Base-by-base conservation (phyloP, 2,888 invertebrate genomes). In the Atherix ibis region DNA sequence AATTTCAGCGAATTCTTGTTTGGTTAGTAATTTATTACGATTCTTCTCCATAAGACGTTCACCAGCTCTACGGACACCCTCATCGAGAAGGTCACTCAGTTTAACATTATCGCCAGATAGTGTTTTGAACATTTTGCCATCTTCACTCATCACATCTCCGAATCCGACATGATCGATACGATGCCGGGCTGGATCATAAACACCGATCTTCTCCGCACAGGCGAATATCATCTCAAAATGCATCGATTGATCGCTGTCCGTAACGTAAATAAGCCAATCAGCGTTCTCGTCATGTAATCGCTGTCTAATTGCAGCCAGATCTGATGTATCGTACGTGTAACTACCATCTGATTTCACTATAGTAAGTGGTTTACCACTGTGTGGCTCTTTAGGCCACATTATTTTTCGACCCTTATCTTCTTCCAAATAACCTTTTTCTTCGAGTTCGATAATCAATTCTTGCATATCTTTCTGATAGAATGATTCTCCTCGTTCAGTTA, bases 121-220 rank as follows among this genome's bases (percentile, higher is more conserved):
- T 2, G 97, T 97, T 62, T 98, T 98, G 54, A 98, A 97, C 62
- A 97, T 98, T 58, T 98, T 98, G 52, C 87, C 91, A 63, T 98
- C 97, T 61, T 95, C 97, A 10, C 98, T 98, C 3, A 98, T 65
- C 0, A 98, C 98, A 5, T 97, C 85, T 10, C 98, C 98, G 58
- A 98, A 98, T 2, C 79, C 81, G 10, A 97, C 87, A 63, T 91
- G 89, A 57, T 95, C 91, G 2, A 92, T 64, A 37, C 81, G 72
- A 38, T 74, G 71, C 36, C 62, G 58, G 1, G 55, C 49, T 5
- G 74, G 71, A 46, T 75, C 67, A 9, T 79, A 64, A 51, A 88
- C 79, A 3, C 82, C 87, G 31, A 75, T 76, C 38, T 76, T 68
- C 45, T 73, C 68, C 0, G 85, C 91, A 50, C 85, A 88, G 22